phyloP scores from a whole-genome alignment of 2,888 invertebrate species.

The Caenorhabditis doughertyi region DNA sequence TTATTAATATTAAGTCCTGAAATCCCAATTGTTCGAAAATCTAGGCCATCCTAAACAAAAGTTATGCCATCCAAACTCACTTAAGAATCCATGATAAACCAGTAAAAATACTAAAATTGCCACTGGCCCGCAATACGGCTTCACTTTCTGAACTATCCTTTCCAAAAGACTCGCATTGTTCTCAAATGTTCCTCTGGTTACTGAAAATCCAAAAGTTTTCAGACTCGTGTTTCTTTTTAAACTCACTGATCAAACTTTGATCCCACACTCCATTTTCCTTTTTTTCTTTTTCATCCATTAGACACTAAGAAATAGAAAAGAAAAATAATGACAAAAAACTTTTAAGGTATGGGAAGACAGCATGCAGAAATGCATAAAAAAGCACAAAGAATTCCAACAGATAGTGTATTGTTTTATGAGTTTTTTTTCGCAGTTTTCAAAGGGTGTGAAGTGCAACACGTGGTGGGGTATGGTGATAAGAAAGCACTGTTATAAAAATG shows the following conservation, averaged over 20 bases:
- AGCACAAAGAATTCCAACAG: background rate
- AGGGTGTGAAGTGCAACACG: slow-evolving; percentile 17
- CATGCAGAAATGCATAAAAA: slow-evolving; percentile 17
- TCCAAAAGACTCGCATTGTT: slow-evolving; percentile 29
- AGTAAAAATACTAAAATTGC: slow-evolving; percentile 12
- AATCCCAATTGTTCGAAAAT: background rate
- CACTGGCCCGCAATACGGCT: slow-evolving; percentile 9
- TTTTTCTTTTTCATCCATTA: background rate
- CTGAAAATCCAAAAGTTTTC: slow-evolving; percentile 5
- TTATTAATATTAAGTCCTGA: no score
- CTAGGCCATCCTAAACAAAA: background rate
- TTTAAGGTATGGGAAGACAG: slow-evolving; percentile 6
- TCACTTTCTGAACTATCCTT: background rate
- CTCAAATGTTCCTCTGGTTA: slow-evolving; percentile 34
- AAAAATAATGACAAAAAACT: background rate
- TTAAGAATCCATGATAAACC: slow-evolving; percentile 44
- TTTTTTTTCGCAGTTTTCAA: slow-evolving; percentile 1
- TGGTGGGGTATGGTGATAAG: background rate
- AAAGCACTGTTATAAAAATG: slow-evolving; percentile 6
- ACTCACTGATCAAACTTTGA: slow-evolving; percentile 18
- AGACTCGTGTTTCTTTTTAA: background rate
- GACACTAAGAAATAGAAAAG: background rate
- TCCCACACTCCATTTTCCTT: slow-evolving; percentile 28
- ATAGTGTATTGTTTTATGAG: slow-evolving; percentile 15
- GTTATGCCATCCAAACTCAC: slow-evolving; percentile 9